Evolutionary conservation across 2,113 vertebrate species (phyloP).

Genomic region (Numida meleagris): DNA sequence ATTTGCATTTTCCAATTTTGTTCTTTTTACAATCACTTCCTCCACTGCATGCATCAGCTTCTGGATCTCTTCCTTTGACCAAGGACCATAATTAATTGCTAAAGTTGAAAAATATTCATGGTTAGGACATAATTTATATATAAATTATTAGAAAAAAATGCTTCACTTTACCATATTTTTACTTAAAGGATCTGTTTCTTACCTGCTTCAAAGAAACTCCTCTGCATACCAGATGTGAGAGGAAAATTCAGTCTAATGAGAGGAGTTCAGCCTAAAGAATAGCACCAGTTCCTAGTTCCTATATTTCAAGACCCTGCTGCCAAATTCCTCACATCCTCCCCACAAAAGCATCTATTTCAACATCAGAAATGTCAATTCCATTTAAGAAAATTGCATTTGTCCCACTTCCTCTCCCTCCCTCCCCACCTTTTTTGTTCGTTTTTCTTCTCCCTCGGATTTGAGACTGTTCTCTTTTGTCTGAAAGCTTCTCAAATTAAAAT

Average conservation of each 20-base stretch:
- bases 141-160: fast-evolving
- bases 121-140: background rate
- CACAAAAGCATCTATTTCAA: background rate
- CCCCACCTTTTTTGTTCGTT: background rate
- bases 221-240: background rate
- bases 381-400: background rate
- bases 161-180: background rate
- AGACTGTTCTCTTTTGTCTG: background rate
- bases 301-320: background rate
- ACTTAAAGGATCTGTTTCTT: background rate
- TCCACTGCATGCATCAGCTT: slow-evolving; percentile 70
- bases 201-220: background rate
- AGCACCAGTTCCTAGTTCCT: background rate
- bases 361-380: background rate
- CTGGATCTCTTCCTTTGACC: slow-evolving; percentile 71
- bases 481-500: background rate
- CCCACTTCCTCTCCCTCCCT: background rate
- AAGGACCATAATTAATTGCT: slow-evolving; percentile 71
- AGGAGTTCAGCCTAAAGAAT: background rate
- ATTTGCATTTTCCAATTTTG: background rate
- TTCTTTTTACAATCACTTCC: slow-evolving; percentile 60
- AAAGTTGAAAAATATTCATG: background rate
- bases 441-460: background rate
- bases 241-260: background rate
- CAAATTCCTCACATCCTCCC: background rate